Conservation (phyloP, 2,888 invertebrate genomes). For the Dorcus hopei region DNA sequence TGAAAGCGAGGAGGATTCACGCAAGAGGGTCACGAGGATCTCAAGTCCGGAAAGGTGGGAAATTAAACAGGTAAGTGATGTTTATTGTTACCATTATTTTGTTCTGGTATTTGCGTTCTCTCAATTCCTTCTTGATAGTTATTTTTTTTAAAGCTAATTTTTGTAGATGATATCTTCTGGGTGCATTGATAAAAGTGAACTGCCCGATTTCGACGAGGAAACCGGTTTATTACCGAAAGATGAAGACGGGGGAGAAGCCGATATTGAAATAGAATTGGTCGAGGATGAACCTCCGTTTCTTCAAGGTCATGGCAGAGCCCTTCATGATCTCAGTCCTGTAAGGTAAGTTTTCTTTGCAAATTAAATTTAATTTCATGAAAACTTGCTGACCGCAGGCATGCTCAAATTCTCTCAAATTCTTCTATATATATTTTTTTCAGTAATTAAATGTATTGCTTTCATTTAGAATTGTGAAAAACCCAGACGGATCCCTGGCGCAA, state of each 20-base stretch:
- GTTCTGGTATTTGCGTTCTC: too few species aligned
- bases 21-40: constrained; percentile 84
- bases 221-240: constrained; percentile 88
- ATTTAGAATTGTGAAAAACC: constrained; percentile 89
- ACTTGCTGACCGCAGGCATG: not conserved
- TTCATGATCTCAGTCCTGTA: constrained; percentile 91
- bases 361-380: not conserved
- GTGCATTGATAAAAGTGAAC: constrained; percentile 86
- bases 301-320: constrained; percentile 85
- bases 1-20: constrained; percentile 76
- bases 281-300: constrained; percentile 99
- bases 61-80: constrained; percentile 72
- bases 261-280: constrained; percentile 95
- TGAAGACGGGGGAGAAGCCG: constrained; percentile 92
- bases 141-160: not conserved
- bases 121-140: too few species aligned
- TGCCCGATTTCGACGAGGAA: constrained; percentile 97
- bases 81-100: too few species aligned
- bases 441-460: not conserved
- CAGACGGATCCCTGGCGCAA: constrained; percentile 97
- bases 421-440: too few species aligned
- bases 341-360: constrained; percentile 13
- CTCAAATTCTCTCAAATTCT: too few species aligned
- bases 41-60: constrained; percentile 98
- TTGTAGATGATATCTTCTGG: constrained; percentile 52